A percentile compares a stretch with the other conserved stretches of the same genome.
Conservation (phyloP, 2,888 invertebrate species). For the Conchocele bisecta region DNA sequence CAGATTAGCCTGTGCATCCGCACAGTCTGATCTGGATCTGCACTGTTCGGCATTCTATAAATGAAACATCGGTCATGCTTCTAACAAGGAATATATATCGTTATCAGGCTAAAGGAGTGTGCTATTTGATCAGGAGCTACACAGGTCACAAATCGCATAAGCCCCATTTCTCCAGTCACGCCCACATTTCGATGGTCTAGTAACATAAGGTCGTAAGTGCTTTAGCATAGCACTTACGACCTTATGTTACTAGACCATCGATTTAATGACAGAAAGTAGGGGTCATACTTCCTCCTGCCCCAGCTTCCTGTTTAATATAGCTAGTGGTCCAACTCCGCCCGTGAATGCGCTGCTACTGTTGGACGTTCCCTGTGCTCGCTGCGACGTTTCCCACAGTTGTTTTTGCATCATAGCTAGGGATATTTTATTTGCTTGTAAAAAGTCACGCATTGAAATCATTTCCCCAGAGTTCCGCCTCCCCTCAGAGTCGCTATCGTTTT, state of each 20-base stretch:
- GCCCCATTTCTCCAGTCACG: too few relatives aligned
- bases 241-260: too few relatives aligned
- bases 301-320: conserved; percentile 87
- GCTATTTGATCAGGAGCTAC: too few relatives aligned
- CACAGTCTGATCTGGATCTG: not conserved
- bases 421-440: conserved; percentile 83
- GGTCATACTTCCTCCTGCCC: conserved; percentile 83
- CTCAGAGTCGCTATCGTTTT: conserved; percentile 83
- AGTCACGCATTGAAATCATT: conserved; percentile 87
- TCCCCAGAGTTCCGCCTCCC: conserved; percentile 85
- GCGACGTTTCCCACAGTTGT: conserved; percentile 84
- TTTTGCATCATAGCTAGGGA: conserved; percentile 88
- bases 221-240: too few relatives aligned
- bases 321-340: conserved; percentile 86
- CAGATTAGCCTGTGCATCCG: not conserved
- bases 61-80: too few relatives aligned
- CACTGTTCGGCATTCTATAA: too few relatives aligned
- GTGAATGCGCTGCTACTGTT: conserved; percentile 75
- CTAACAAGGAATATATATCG: too few relatives aligned
- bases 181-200: too few relatives aligned
- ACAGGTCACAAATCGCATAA: too few relatives aligned
- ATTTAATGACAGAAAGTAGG: too few relatives aligned
- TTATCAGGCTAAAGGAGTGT: too few relatives aligned
- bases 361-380: conserved; percentile 67
- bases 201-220: too few relatives aligned